Conservation (phyloP, 2,797 vertebrate genomes). For the Leuciscus waleckii region DNA sequence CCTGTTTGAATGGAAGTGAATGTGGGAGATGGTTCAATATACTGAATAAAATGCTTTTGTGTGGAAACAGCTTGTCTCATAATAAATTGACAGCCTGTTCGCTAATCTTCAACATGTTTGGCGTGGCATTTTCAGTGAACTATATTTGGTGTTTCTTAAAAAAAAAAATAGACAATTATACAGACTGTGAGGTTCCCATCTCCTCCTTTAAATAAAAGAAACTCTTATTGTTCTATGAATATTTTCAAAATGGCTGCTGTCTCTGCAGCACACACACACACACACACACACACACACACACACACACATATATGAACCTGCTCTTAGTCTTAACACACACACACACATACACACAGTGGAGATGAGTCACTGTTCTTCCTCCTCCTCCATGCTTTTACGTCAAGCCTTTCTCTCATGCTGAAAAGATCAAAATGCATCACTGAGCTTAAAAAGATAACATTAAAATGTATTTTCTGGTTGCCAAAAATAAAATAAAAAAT, state of each 20-base stretch:
- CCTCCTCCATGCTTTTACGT: conserved; percentile 6
- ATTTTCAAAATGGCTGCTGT: conserved; percentile 41
- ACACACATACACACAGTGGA: conserved; percentile 15
- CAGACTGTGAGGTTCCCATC: not conserved
- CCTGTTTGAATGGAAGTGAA: not conserved
- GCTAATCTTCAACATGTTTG: not conserved
- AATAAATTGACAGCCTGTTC: not conserved
- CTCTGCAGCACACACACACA: conserved; percentile 17
- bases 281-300: not conserved
- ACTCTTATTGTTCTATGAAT: not conserved
- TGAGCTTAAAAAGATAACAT: not conserved
- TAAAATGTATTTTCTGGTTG: not conserved
- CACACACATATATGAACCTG: not conserved
- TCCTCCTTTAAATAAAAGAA: not conserved
- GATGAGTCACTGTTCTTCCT: conserved; percentile 49
- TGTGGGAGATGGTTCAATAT: not conserved
- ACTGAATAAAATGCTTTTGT: not conserved
- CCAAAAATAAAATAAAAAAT: not conserved
- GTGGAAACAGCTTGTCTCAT: not conserved
- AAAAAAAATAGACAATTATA: not conserved
- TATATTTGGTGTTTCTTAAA: not conserved
- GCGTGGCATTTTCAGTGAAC: not conserved
- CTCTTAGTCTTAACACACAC: not conserved
- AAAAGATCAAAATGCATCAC: not conserved
- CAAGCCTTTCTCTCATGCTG: not conserved